These are phyloP conservation scores for Micrasema longulum DNA, from an alignment of 1,140 invertebrate species.

Conservation along the genomic window DNA sequence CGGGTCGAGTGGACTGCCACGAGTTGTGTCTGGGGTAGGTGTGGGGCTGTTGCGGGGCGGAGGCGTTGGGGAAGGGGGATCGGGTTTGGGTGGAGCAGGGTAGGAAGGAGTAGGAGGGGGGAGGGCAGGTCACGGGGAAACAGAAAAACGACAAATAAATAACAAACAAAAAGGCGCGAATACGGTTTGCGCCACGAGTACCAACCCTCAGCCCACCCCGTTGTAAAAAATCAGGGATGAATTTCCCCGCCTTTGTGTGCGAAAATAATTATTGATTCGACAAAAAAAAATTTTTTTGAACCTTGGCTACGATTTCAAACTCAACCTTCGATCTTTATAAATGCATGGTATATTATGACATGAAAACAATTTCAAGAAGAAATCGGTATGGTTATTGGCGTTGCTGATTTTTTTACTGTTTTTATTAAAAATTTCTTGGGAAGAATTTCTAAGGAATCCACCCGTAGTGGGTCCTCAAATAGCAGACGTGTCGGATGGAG, in stretches of 20 bases:
- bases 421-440: too few species aligned
- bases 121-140: constrained; percentile 32
- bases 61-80: background rate
- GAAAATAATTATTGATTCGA: too few species aligned
- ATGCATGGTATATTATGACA: too few species aligned
- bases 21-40: constrained; percentile 30
- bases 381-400: too few species aligned
- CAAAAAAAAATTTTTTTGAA: too few species aligned
- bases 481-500: too few species aligned
- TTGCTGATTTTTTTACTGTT: too few species aligned
- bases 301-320: too few species aligned
- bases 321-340: too few species aligned
- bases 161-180: constrained; percentile 48
- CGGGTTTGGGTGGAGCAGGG: constrained; percentile 5
- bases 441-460: too few species aligned
- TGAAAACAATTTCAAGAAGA: too few species aligned
- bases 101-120: constrained; percentile 5
- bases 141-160: constrained; percentile 47
- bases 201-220: constrained; percentile 5
- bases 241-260: background rate
- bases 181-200: constrained; percentile 32
- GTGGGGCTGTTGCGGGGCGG: background rate
- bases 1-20: constrained; percentile 49
- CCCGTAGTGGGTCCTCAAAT: too few species aligned
- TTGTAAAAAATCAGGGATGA: constrained; percentile 26